Evolutionary conservation across 2,113 vertebrate species (phyloP), one percentile per base, ranked within the genome.

Genomic region (Cyprinodon brontotheroides): DNA sequence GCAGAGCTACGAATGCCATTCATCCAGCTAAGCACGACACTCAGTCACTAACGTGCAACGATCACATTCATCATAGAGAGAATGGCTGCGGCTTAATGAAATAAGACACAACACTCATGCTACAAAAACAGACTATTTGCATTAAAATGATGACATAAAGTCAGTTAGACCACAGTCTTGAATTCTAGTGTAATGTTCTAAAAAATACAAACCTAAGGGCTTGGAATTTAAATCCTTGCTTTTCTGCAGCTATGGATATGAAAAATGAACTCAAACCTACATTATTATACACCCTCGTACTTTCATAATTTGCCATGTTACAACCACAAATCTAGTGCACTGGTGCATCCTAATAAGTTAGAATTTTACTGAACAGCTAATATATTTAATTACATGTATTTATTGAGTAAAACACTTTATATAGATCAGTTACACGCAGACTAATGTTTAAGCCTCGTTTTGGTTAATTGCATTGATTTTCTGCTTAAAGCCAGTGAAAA

Each of bases 11-110:
- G 60, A 20, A 75, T 75, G 80, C 87, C 89, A 91, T 92, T 92
- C 89, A 91, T 92, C 87, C 84, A 82, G 41, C 84, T 74, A 75
- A 84, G 86, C 83, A 87, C 53, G 22, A 68, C 80, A 73, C 82
- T 86, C 90, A 71, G 81, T 86, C 88, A 77, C 63, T 79, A 78
- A 62, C 75, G n/a, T n/a, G 10, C 57, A 77, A 79, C 81, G 65
- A 22, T 79, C 78, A 22, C 86, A 89, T 82, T 72, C 77, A 86
- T 90, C 86, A 79, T 63, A n/a, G n/a, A n/a, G 65, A 61, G 81
- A 83, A 83, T 2, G 37, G 78, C 22, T 1, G 53, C 0, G 72
- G 66, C 75, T 79, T 70, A 45, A 85, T 81, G 59, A 77, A 63
- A 84, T 68, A 37, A 41, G 36, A 77, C 65, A 78, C 59, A 57